phyloP scores from a whole-genome alignment of 2,888 invertebrate genomes.

The Aphidoletes aphidimyza region DNA sequence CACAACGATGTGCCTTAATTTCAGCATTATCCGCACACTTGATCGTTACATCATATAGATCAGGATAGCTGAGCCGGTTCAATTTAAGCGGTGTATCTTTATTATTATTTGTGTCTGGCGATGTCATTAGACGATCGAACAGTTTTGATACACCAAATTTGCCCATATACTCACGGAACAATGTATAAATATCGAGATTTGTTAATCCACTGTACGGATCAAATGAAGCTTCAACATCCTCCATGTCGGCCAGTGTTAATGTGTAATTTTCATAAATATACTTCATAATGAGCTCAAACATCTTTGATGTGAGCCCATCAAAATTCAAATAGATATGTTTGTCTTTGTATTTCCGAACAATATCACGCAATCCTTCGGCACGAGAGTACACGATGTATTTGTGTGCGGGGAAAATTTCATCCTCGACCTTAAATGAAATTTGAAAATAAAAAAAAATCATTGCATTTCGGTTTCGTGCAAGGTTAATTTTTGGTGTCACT shows the following conservation, averaged over 20 bases:
- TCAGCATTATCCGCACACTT: constrained; percentile 67
- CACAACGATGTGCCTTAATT: constrained; percentile 80
- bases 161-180: constrained; percentile 61
- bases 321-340: constrained; percentile 63
- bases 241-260: constrained; percentile 61
- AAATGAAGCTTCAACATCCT: constrained; percentile 62
- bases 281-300: constrained; percentile 77
- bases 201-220: constrained; percentile 60
- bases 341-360: constrained; percentile 67
- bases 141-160: constrained; percentile 63
- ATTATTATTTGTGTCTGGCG: background rate
- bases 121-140: constrained; percentile 17
- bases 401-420: constrained; percentile 75
- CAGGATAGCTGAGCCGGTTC: constrained; percentile 67
- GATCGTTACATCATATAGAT: constrained; percentile 74
- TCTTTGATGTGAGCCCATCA: constrained; percentile 65
- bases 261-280: constrained; percentile 74
- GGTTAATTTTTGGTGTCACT: background rate
- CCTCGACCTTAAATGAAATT: constrained; percentile 68
- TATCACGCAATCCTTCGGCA: constrained; percentile 72
- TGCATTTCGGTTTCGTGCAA: background rate
- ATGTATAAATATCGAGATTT: constrained; percentile 59
- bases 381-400: constrained; percentile 76
- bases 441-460: background rate
- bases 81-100: constrained; percentile 61